Evolutionary conservation across 2,113 vertebrate species (phyloP).

Genomic region (Malurus alboscapulatus): DNA sequence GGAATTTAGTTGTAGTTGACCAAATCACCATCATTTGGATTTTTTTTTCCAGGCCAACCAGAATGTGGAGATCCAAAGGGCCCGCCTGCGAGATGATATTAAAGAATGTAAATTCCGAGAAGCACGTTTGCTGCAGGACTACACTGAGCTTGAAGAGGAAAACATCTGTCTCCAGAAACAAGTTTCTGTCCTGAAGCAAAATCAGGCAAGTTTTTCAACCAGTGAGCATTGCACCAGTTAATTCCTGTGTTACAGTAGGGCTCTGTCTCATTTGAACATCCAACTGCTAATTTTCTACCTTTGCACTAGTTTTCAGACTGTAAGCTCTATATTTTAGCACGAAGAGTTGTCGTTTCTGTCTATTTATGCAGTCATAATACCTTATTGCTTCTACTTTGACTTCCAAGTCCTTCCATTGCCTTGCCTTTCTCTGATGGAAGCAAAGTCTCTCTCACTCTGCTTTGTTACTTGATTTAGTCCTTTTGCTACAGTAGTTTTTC

Average conservation of each 20-base stretch:
- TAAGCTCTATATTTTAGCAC: not conserved
- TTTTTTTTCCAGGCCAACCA: slow-evolving; percentile 80
- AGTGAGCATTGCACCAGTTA: not conserved
- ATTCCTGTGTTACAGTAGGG: not conserved
- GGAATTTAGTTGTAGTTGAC: not conserved
- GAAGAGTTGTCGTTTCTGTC: not conserved
- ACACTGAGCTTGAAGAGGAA: slow-evolving; percentile 95
- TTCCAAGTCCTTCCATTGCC: not conserved
- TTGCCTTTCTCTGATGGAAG: not conserved
- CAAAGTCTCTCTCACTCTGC: not conserved
- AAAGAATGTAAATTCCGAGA: slow-evolving; percentile 96
- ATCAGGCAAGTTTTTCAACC: slow-evolving; percentile 80
- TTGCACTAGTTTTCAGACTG: not conserved
- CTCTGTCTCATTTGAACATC: not conserved
- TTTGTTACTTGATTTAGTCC: not conserved
- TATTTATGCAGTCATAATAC: not conserved
- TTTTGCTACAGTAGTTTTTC: not conserved
- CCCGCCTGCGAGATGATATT: slow-evolving; percentile 92
- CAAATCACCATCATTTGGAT: not conserved
- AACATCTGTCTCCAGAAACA: slow-evolving; percentile 98
- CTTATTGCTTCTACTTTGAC: not conserved
- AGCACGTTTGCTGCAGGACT: slow-evolving; percentile 92
- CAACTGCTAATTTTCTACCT: not conserved
- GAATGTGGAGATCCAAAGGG: slow-evolving; percentile 87
- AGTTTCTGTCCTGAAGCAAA: slow-evolving; percentile 92